These are phyloP conservation scores for Hartigia nigra DNA, from an alignment of 2,888 invertebrate species.

Conservation along the genomic window DNA sequence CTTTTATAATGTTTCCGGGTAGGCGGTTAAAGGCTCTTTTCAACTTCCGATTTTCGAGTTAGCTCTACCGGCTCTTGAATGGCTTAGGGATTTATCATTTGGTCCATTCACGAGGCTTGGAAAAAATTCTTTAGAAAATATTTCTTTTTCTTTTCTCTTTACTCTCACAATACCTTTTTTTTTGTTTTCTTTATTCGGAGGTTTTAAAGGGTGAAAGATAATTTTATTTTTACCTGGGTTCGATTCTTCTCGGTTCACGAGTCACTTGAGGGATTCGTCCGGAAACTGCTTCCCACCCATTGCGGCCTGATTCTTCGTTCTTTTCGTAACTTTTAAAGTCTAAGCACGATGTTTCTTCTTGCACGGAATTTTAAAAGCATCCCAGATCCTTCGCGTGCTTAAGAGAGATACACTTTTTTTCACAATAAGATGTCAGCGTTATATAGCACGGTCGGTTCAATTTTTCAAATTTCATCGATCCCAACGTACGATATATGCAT, in stretches of 20 bases:
- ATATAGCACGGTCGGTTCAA: not conserved
- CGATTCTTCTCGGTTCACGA: not conserved
- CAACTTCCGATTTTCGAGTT: slow-evolving; percentile 36
- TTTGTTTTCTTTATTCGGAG: too few species aligned
- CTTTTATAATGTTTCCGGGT: slow-evolving; percentile 1
- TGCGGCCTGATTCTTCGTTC: not conserved
- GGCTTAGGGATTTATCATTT: not conserved
- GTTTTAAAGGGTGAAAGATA: too few species aligned
- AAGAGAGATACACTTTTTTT: not conserved
- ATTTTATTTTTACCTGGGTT: not conserved
- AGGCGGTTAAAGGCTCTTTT: slow-evolving; percentile 51
- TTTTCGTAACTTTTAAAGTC: slow-evolving; percentile 9
- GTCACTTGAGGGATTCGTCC: not conserved
- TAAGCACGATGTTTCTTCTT: slow-evolving; percentile 8
- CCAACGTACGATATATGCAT: not conserved
- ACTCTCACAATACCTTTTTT: not conserved
- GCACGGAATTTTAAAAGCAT: slow-evolving; percentile 13
- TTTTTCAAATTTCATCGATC: not conserved
- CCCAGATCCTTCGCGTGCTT: not conserved
- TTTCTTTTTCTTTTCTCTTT: not conserved
- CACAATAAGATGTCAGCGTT: not conserved
- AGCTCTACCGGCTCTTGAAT: not conserved
- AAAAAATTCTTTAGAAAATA: not conserved
- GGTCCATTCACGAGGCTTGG: not conserved
- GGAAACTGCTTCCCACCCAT: not conserved